Base-by-base conservation (phyloP, 92 coral and sea anemone genomes). In the Epizoanthus rinbou region DNA sequence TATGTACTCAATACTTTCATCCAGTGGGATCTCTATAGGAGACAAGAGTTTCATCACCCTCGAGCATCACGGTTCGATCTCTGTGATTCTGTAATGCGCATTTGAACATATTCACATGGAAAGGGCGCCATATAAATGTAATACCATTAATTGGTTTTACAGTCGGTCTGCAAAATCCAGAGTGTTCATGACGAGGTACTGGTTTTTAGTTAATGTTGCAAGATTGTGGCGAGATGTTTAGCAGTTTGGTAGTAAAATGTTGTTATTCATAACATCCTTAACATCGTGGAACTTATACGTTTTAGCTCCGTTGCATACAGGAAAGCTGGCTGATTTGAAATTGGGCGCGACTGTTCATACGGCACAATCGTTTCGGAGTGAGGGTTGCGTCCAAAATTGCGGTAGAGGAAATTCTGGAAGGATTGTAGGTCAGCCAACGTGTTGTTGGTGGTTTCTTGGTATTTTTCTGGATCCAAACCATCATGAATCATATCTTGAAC, bases 221-320 rank as follows among this genome's bases (percentile, higher is more conserved):
- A 76, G 67, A 58, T 76, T 76, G 21, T 35, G 21, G 76, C 76
- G 21, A 71, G 45, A 23, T 39, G 50, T 43, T 43, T 43, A 10
- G 50, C 23, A 19, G 74, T 79, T 59, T 79, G 72, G 69, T 58
- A 79, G 47, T 64, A 63, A 60, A 60, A 79, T 33, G 74, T 79
- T 79, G 25, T 79, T 69, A 15, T 31, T n/a, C 24, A 58, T 79
- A 47, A 74, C 25, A 16, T 74, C 63, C 16, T 39, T 60, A 25
- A 60, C 33, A 50, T 33, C 25, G 54, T 60, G 52, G 35, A 58
- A 79, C 67, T 79, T 79, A 35, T 63, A 74, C 22, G 74, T 79
- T 79, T 79, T 79, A 24, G 84, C 73, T 17, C n/a, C n/a, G 84
- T 79, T 3, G 57, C 84, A 64, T 24, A 33, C 23, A 79, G 70